Evolutionary conservation across 2,888 invertebrate species (phyloP).

Genomic region (Spodoptera picta): DNA sequence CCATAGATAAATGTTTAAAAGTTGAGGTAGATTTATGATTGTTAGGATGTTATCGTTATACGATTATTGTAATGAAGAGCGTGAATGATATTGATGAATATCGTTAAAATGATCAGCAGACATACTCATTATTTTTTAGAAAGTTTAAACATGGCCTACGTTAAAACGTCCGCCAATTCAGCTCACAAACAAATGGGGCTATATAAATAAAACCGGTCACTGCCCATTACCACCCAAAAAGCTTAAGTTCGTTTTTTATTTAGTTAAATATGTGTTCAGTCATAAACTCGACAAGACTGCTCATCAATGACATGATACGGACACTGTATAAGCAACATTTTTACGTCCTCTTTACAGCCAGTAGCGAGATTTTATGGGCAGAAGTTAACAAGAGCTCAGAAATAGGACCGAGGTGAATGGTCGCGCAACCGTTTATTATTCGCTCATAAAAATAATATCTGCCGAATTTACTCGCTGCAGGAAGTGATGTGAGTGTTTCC

Average conservation of each 20-base stretch:
- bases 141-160: not conserved
- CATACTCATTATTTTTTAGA: no score
- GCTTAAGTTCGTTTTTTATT: constrained; percentile 16
- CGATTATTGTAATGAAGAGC: no score
- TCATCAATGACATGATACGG: constrained; percentile 39
- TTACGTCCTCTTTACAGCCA: constrained; percentile 50
- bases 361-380: constrained; percentile 63
- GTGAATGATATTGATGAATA: no score
- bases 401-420: constrained; percentile 75
- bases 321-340: constrained; percentile 33
- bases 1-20: no score
- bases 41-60: no score
- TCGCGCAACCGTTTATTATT: constrained; percentile 68
- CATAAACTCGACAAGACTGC: constrained; percentile 36
- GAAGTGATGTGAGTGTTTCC: constrained; percentile 37
- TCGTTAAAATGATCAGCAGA: no score
- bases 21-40: no score
- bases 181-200: no score
- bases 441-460: constrained; percentile 75
- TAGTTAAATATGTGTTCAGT: constrained; percentile 13
- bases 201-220: not conserved
- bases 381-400: constrained; percentile 61
- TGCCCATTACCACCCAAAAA: constrained; percentile 16
- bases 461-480: constrained; percentile 48
- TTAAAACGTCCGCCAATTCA: no score